Percentiles rank a stretch among this genome's conserved stretches.
phyloP scores from a whole-genome alignment of 1,140 invertebrate species.

The Tyrophagus putrescentiae region DNA sequence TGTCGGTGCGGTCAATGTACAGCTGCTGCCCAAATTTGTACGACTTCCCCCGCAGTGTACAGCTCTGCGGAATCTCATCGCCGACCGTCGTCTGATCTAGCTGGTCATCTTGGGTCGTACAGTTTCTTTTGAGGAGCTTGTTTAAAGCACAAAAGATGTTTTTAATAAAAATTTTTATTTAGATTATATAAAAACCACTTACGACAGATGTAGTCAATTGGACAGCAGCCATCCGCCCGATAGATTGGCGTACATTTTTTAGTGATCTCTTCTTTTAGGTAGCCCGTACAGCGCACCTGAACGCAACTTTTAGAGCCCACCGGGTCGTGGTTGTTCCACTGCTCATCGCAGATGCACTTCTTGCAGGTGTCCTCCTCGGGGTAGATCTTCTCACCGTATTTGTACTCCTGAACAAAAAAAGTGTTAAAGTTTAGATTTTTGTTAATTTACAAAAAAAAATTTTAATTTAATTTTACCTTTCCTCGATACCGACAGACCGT shows the following conservation, averaged over 20 bases:
- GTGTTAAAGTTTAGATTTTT: too few species aligned
- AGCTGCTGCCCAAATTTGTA: neutral
- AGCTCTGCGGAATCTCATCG: too few species aligned
- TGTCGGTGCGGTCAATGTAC: neutral
- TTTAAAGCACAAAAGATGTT: neutral
- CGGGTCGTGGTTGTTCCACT: slow-evolving; percentile 23
- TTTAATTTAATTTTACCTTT: too few species aligned
- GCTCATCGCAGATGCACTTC: slow-evolving; percentile 24
- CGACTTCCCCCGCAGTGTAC: too few species aligned
- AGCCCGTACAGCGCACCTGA: slow-evolving; percentile 16
- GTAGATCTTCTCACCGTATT: slow-evolving; percentile 26
- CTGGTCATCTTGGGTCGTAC: neutral
- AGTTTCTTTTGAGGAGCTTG: neutral
- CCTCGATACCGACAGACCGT: slow-evolving; percentile 21
- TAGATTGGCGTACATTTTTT: slow-evolving; percentile 26
- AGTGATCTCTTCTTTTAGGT: neutral
- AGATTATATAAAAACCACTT: slow-evolving; percentile 16
- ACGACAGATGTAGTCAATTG: slow-evolving; percentile 28
- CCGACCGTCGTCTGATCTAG: neutral
- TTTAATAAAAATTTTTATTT: neutral
- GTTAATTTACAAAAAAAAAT: too few species aligned
- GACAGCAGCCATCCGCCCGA: slow-evolving; percentile 26
- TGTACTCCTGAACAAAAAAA: slow-evolving; percentile 18
- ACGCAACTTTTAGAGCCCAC: slow-evolving; percentile 17
- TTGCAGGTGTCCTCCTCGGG: slow-evolving; percentile 24